Evolutionary conservation across 2,113 vertebrate genomes (phyloP).

Genomic region (Theristicus caerulescens): DNA sequence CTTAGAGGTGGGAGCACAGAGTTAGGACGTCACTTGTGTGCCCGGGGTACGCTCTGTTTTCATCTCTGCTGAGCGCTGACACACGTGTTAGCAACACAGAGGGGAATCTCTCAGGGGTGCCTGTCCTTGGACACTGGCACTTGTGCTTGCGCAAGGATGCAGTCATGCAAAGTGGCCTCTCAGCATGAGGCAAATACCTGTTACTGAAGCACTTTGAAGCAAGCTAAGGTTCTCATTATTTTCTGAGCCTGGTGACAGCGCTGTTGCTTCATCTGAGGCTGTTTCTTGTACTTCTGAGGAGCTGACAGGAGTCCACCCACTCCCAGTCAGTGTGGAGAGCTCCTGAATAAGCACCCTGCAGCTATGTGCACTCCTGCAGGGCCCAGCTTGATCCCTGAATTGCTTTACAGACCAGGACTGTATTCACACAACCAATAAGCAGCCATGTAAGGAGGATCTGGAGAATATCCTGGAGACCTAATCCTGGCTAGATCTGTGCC

Average conservation of each 20-base stretch:
- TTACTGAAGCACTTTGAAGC: background rate
- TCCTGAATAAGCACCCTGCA: background rate
- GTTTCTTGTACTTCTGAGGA: background rate
- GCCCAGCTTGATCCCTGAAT: background rate
- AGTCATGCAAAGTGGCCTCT: background rate
- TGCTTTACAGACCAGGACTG: background rate
- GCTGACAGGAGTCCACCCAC: background rate
- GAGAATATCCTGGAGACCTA: background rate
- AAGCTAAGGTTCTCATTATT: background rate
- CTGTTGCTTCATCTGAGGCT: background rate
- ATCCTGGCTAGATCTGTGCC: background rate
- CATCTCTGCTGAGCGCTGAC: background rate
- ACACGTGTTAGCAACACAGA: accelerated
- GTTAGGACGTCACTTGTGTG: background rate
- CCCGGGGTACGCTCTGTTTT: background rate
- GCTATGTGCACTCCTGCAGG: background rate
- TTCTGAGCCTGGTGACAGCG: background rate
- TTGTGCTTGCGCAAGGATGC: background rate
- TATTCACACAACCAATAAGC: background rate
- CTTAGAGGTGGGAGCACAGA: background rate
- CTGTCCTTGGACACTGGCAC: background rate
- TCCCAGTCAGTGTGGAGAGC: background rate
- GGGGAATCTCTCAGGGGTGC: background rate
- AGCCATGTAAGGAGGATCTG: background rate
- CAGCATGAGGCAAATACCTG: background rate